Evolutionary conservation across 2,113 vertebrate genomes (phyloP).

Genomic region (Atherinomorus stipes): DNA sequence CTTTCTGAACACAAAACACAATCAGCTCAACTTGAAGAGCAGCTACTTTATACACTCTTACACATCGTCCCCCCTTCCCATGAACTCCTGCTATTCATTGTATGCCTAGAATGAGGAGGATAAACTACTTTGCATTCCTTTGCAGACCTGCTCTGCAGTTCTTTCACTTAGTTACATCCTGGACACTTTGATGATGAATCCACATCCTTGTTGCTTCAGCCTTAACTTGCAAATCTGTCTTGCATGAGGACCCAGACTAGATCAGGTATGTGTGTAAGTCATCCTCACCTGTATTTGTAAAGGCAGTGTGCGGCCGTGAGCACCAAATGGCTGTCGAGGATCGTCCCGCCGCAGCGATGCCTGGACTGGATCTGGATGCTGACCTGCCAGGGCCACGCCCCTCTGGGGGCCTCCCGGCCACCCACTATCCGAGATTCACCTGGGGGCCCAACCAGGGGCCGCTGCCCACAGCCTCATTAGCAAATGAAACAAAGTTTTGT

Average conservation of each 20-base stretch:
- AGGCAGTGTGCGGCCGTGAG: slow-evolving; percentile 74
- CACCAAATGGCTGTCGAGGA: slow-evolving; percentile 59
- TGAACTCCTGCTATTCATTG: background rate
- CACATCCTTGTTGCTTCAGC: background rate
- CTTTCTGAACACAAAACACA: slow-evolving; percentile 36
- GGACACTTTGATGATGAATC: background rate
- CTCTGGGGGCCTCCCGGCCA: slow-evolving; percentile 54
- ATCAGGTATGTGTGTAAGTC: background rate
- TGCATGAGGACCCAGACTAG: background rate
- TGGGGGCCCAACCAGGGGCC: slow-evolving; percentile 18
- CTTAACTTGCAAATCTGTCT: background rate
- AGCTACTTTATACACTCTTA: background rate
- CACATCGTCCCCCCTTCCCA: background rate
- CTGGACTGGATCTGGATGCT: slow-evolving; percentile 57
- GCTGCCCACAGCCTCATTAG: slow-evolving; percentile 61
- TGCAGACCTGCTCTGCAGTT: background rate
- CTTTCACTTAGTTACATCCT: background rate
- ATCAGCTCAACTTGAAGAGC: background rate
- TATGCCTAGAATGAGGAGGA: background rate
- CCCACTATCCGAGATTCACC: slow-evolving; percentile 60
- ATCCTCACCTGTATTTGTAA: slow-evolving; percentile 27
- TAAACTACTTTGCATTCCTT: background rate
- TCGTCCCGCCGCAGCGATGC: slow-evolving; percentile 63
- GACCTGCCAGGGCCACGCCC: slow-evolving; percentile 79
- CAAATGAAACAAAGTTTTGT: background rate